Evolutionary conservation across 2,797 vertebrate genomes (phyloP).

Genomic region (Syngnathus acus): DNA sequence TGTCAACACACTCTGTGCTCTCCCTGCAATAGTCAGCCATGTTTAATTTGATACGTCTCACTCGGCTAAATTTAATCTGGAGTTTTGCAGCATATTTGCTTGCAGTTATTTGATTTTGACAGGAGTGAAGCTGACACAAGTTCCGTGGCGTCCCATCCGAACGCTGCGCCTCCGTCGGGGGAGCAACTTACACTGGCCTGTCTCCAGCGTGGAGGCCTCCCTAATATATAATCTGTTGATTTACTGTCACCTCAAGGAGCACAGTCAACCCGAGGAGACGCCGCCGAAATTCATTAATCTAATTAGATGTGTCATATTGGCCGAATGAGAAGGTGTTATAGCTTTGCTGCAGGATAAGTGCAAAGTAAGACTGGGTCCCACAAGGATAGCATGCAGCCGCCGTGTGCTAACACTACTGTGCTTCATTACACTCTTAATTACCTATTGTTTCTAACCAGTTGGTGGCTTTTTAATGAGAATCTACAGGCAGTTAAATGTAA

Average conservation of each 20-base stretch:
- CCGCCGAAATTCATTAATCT: conserved; percentile 98
- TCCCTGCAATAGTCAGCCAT: conserved; percentile 45
- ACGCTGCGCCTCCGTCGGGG: conserved; percentile 63
- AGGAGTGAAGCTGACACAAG: conserved; percentile 61
- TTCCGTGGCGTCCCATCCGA: conserved; percentile 74
- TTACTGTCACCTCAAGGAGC: conserved; percentile 89
- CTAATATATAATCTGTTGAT: conserved; percentile 96
- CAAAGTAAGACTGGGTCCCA: conserved; percentile 96
- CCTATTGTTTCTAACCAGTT: conserved; percentile 98
- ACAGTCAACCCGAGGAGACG: conserved; percentile 85
- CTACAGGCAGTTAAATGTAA: conserved; percentile 80
- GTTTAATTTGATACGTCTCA: conserved; percentile 48
- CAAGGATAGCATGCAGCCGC: conserved; percentile 87
- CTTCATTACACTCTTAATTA: conserved; percentile 99
- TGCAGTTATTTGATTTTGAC: conserved; percentile 56
- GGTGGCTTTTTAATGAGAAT: conserved; percentile 99
- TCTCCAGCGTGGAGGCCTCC: conserved; percentile 76
- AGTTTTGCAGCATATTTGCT: conserved; percentile 43
- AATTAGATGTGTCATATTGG: conserved; percentile 99
- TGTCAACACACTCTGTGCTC: conserved; percentile 10
- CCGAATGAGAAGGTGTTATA: conserved; percentile 92
- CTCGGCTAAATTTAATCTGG: conserved; percentile 44
- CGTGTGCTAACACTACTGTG: conserved; percentile 86
- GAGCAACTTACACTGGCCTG: conserved; percentile 72
- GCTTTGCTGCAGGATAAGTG: conserved; percentile 98